Conservation (phyloP, 2,888 invertebrate species). For the Papilio gigon region DNA sequence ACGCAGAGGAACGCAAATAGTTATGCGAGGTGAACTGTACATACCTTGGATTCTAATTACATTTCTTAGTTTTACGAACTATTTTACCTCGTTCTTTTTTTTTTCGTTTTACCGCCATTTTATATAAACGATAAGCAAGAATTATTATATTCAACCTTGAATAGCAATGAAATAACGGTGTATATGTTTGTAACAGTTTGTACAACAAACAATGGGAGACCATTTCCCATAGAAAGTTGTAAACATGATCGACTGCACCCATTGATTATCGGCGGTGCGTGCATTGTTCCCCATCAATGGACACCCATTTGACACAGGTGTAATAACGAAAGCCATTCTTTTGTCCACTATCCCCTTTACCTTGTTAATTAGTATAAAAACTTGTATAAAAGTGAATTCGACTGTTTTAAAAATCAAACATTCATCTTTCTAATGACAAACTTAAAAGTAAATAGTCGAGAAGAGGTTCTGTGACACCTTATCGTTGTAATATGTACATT, state of each 20-base stretch:
- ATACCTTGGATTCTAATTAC: conserved; percentile 59
- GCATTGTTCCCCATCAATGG: conserved; percentile 42
- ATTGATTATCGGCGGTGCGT: conserved; percentile 49
- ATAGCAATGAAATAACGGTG: neutral
- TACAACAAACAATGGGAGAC: conserved; percentile 54
- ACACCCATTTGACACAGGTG: conserved; percentile 27
- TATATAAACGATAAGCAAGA: neutral
- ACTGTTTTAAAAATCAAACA: neutral
- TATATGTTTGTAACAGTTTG: neutral
- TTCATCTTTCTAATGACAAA: too few species aligned
- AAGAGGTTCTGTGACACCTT: conserved; percentile 11
- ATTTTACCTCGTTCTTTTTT: conserved; percentile 21
- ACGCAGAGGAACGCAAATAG: conserved; percentile 57
- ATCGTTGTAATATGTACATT: neutral
- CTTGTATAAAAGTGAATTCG: neutral
- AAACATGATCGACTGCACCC: conserved; percentile 55
- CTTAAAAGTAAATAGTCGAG: neutral
- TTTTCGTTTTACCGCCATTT: conserved; percentile 4
- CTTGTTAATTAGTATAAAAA: neutral
- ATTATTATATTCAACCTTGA: neutral
- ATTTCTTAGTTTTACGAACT: conserved; percentile 50
- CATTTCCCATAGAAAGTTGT: conserved; percentile 74
- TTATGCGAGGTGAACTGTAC: conserved; percentile 50
- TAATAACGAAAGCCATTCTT: conserved; percentile 34
- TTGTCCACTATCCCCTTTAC: neutral